Conservation (phyloP, 2,797 vertebrate genomes). For the Neopelma chrysocephalum region DNA sequence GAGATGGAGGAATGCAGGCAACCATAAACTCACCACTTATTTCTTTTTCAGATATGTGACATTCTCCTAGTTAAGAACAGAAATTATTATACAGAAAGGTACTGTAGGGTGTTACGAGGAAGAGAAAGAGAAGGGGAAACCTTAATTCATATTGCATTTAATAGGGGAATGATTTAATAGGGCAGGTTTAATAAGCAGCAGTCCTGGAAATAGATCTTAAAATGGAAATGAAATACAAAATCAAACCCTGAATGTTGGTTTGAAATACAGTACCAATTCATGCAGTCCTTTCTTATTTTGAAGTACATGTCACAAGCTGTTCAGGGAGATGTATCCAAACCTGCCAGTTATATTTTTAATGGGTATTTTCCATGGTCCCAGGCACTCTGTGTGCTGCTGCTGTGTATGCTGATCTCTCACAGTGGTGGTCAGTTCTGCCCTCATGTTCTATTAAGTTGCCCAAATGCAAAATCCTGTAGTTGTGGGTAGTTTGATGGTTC, state of each 20-base stretch:
- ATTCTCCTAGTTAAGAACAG: slow-evolving; percentile 36
- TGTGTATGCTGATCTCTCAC: neutral
- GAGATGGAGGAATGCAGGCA: slow-evolving; percentile 30
- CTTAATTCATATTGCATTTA: neutral
- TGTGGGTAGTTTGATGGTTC: neutral
- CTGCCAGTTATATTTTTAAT: slow-evolving; percentile 55
- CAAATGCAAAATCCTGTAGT: neutral
- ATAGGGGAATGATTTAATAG: slow-evolving; percentile 24
- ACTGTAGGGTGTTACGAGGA: neutral
- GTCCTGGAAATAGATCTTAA: slow-evolving; percentile 32
- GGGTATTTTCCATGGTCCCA: neutral
- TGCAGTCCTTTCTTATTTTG: neutral
- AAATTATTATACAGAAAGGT: slow-evolving; percentile 41
- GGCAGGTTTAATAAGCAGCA: slow-evolving; percentile 28
- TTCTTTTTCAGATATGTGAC: slow-evolving; percentile 24
- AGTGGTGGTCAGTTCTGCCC: neutral
- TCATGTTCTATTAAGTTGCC: neutral
- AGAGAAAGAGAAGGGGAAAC: neutral
- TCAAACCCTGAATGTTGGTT: neutral
- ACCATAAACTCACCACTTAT: slow-evolving; percentile 24
- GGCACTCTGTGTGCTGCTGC: neutral
- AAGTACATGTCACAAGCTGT: neutral
- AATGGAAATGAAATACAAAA: slow-evolving; percentile 41
- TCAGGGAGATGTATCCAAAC: neutral
- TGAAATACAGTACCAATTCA: neutral